Conservation (phyloP, 2,113 vertebrate genomes). For the Ariopsis seemanni region DNA sequence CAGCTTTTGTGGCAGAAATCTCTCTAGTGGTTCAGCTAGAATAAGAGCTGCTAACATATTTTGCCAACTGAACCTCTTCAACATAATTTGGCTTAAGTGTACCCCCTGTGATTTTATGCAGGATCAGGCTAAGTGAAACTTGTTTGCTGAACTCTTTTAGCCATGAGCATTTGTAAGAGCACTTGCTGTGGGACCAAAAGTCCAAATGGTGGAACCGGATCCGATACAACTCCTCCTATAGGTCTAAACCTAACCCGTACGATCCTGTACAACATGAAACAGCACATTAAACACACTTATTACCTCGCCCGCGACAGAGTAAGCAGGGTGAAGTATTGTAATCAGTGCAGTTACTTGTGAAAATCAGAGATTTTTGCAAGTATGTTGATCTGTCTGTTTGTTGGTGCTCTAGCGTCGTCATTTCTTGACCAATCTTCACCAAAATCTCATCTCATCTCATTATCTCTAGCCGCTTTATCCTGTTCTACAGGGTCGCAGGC, state of each 20-base stretch:
- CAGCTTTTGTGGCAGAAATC: neutral
- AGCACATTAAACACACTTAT: neutral
- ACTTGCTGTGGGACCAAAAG: neutral
- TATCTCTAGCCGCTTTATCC: too few relatives aligned
- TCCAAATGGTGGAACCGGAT: neutral
- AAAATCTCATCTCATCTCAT: too few relatives aligned
- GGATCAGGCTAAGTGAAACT: neutral
- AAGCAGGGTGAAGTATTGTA: too few relatives aligned
- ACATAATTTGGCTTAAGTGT: neutral
- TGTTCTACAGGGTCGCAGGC: too few relatives aligned
- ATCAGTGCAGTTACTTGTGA: too few relatives aligned
- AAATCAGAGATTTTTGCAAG: too few relatives aligned
- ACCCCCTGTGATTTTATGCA: slow-evolving; percentile 3
- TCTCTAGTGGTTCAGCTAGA: neutral
- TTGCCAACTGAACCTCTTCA: neutral
- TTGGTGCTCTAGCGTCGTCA: too few relatives aligned
- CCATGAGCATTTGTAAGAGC: neutral
- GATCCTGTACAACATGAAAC: neutral
- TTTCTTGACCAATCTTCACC: too few relatives aligned
- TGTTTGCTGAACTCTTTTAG: neutral
- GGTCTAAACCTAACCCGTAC: neutral
- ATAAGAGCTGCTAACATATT: neutral
- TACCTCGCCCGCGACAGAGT: too few relatives aligned
- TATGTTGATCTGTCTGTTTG: too few relatives aligned
- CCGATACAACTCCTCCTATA: neutral